Base-by-base conservation (phyloP, 2,888 invertebrate genomes). In the Phortica magna region DNA sequence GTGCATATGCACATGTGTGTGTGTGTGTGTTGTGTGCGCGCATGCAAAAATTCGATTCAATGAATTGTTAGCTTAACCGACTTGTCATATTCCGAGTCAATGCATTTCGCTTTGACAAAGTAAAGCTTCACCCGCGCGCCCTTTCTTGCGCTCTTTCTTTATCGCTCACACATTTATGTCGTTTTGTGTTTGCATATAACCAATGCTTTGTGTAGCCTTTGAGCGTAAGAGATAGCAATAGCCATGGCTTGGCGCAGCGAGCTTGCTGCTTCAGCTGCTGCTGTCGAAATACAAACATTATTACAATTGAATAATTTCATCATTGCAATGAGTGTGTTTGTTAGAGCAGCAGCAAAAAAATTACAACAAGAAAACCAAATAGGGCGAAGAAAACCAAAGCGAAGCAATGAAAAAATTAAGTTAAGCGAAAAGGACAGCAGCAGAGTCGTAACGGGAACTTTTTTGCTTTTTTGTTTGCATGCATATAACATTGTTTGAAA, bases 71-170 rank as follows among this genome's bases (percentile, higher is more conserved):
- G 83, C 81, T 83, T 83, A 85, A 85, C 85, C 85, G 83, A 83
- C 83, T 85, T 83, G 85, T 85, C 83, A 83, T 31, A 79, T 83
- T 85, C 83, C 85, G 68, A 85, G 83, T 84, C 85, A 83, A 83
- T 83, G 83, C 82, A 80, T 83, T 84, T 77, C 75, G 78, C 78
- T 77, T 72, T 31, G 31, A 31, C 31, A 31, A 31, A 31, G 31
- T 31, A 31, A 31, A 31, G 31, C 31, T 31, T 31, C 31, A 4
- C 31, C 41, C 73, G 17, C 42, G 7, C 7, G 0, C 7, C 17
- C 70, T 65, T 77, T 76, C 67, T 73, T 68, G 55, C 48, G 64
- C 19, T 74, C 22, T 57, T 65, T 73, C 79, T 76, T 79, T 79
- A 76, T 83, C 81, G 82, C 81, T 79, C 78, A 83, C 82, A 79